Evolutionary conservation across 2,797 vertebrate genomes (phyloP).

Genomic region (Muscicapa striata): DNA sequence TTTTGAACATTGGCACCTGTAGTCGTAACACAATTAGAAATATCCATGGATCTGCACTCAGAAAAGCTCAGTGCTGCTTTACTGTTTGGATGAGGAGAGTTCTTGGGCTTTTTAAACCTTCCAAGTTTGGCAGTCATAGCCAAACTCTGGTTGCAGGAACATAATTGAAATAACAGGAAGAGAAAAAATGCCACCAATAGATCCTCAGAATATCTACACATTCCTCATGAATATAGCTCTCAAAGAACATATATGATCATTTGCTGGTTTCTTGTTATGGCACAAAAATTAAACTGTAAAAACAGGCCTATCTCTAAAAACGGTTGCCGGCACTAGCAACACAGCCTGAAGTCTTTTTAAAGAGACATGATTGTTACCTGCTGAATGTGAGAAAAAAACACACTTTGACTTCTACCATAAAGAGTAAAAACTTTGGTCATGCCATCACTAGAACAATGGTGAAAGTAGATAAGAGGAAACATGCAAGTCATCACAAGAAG

Average conservation of each 20-base stretch:
- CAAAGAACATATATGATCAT: not conserved
- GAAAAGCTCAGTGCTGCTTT: not conserved
- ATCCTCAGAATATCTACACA: not conserved
- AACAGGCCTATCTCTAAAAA: not conserved
- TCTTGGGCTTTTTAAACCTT: not conserved
- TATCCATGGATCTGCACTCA: accelerated
- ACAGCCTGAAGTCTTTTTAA: not conserved
- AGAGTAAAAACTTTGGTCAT: not conserved
- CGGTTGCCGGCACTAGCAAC: not conserved
- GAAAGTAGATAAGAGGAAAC: not conserved
- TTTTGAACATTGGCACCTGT: not conserved
- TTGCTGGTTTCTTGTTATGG: not conserved
- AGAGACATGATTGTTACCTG: not conserved
- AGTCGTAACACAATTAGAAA: not conserved
- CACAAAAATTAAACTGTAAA: not conserved
- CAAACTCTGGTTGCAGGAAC: not conserved
- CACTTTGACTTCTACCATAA: not conserved
- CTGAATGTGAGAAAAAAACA: not conserved
- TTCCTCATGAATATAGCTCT: not conserved
- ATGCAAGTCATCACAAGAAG: not conserved
- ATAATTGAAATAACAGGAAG: not conserved
- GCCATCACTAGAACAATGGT: accelerated
- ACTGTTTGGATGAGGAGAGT: not conserved
- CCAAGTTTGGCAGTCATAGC: not conserved
- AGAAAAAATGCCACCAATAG: not conserved